A percentile compares a stretch with the other conserved stretches of the same genome.
Conservation (phyloP, 1,140 invertebrate species). For the Sycobia sp. region DNA sequence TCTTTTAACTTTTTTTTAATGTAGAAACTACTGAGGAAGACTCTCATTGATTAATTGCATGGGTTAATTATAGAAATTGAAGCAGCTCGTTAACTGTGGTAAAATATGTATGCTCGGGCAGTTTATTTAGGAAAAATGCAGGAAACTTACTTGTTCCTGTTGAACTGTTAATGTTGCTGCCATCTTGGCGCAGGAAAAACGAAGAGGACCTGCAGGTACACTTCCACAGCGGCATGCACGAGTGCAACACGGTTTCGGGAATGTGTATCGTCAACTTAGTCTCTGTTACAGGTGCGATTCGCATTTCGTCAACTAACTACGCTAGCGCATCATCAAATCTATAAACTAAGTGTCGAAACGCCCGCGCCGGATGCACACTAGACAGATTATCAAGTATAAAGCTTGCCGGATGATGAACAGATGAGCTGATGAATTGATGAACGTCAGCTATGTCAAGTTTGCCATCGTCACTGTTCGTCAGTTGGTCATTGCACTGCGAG, state of each 20-base stretch:
- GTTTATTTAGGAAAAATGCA: neutral
- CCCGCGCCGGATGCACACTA: too few species aligned
- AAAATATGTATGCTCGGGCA: too few species aligned
- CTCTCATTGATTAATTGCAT: neutral
- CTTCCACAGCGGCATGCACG: neutral
- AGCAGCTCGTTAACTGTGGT: too few species aligned
- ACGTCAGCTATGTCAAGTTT: neutral
- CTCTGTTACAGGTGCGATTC: neutral
- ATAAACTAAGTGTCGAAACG: neutral
- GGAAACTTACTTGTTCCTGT: conserved; percentile 70
- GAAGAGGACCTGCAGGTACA: conserved; percentile 6
- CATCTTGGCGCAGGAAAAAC: conserved; percentile 59
- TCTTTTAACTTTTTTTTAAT: neutral
- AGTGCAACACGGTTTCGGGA: neutral
- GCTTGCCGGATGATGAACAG: conserved; percentile 4
- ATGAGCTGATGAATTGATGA: too few species aligned
- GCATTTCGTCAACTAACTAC: conserved; percentile 4
- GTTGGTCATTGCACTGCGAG: neutral
- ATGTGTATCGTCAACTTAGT: neutral
- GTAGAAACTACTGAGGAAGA: neutral
- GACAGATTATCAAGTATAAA: too few species aligned
- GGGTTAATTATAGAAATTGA: too few species aligned
- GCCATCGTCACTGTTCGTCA: neutral
- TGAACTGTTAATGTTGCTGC: conserved; percentile 71
- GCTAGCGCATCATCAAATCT: too few species aligned